Base-by-base conservation (phyloP, 2,888 invertebrate species). In the Diarsia mendica region DNA sequence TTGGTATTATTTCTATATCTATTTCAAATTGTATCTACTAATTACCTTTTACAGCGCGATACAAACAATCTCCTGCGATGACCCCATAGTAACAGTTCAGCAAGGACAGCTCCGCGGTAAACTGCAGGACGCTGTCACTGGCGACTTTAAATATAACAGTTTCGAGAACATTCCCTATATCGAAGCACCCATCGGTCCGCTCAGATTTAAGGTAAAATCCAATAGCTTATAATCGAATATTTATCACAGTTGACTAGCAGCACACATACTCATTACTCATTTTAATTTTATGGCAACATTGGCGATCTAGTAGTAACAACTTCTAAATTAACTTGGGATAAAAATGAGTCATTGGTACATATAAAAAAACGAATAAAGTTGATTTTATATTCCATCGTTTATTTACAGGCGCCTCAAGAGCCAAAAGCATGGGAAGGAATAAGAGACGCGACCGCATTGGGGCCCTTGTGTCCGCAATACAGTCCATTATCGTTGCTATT, bases 81-180 rank as follows among this genome's bases (percentile, higher is more conserved):
- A 88, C 83, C 77, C 82, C n/a, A 71, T 86, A 71, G 90, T 92
- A 2, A 63, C 82, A 72, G 89, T 92, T 1, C 70, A 85, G 18
- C 91, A 93, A 60, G 94, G 94, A 0, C 84, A 79, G 83, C 73
- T 94, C 67, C 84, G 87, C 23, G 93, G 93, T 0, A 88, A 89
- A 33, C 10, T 79, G 6, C 68, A 89, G 63, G 84, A 88, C 0
- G 67, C 89, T 0, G 73, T 88, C 8, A 85, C 86, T 0, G 88
- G 88, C 3, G 88, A 89, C 48, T 85, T 81, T 0, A 20, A 6
- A n/a, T 71, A 78, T 80, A 89, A 86, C 76, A 93, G 93, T 72
- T 94, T 92, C 69, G 92, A 93, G 80, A 96, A 96, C 2, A 94
- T 97, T 20, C 97, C 97, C 0, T 97, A 96, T 70, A 97, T 97